These are phyloP conservation scores for Aleiodes leptofemur DNA, from an alignment of 2,888 invertebrate species.

Conservation along the genomic window DNA sequence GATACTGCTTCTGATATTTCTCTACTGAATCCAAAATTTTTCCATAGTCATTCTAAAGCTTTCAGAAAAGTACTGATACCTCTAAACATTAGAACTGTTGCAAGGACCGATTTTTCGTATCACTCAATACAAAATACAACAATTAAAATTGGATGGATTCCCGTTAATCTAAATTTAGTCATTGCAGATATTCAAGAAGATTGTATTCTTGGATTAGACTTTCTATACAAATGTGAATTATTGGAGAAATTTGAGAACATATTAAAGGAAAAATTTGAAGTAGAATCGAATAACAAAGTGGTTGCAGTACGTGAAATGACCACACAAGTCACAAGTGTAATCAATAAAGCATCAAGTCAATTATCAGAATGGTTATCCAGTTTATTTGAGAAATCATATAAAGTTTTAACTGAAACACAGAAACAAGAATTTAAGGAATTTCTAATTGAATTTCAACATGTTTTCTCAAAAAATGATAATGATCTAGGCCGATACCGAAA, in stretches of 20 bases:
- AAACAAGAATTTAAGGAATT: too few relatives aligned
- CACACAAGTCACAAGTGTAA: too few relatives aligned
- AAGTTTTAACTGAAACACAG: too few relatives aligned
- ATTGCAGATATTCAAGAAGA: too few relatives aligned
- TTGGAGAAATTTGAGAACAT: too few relatives aligned
- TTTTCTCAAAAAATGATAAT: slow-evolving; percentile 1
- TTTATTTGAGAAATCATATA: slow-evolving; percentile 2
- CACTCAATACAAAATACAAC: slow-evolving; percentile 1
- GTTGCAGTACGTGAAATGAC: too few relatives aligned
- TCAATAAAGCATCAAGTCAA: not conserved
- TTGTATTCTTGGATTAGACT: too few relatives aligned
- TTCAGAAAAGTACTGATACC: not conserved
- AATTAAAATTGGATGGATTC: not conserved
- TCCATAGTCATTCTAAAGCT: not conserved
- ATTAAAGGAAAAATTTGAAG: too few relatives aligned
- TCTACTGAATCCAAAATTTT: slow-evolving; percentile 6
- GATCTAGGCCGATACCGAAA: slow-evolving; percentile 8
- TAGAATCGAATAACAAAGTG: too few relatives aligned
- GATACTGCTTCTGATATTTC: too few relatives aligned
- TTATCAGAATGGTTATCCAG: not conserved
- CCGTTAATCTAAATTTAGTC: too few relatives aligned
- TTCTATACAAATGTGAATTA: too few relatives aligned
- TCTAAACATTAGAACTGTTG: not conserved
- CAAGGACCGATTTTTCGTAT: not conserved
- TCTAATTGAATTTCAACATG: not conserved